Evolutionary conservation across 1,140 invertebrate species (phyloP), one percentile per base, ranked within the genome.

Genomic region (Paraescarpia echinospica): DNA sequence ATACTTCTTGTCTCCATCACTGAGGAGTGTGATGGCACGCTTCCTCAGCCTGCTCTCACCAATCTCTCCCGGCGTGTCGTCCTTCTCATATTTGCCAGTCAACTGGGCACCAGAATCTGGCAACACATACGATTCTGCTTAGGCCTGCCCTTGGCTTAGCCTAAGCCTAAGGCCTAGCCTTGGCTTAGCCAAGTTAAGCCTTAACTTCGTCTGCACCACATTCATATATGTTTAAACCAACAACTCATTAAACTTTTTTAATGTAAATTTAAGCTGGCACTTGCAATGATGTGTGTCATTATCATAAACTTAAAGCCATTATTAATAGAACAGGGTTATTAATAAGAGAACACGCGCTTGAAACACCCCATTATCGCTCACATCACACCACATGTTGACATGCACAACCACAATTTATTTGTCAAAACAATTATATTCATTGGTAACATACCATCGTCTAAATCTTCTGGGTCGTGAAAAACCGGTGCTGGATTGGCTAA

Each of bases 1-100:
- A 95, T 98, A 98, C 92, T 97, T 97, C 93, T 97, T 96, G 95
- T 97, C 97, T 35, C 97, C 94, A 93, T 98, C 97, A 93, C 97
- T 97, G 33, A 98, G 94, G 91, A 97, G 95, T 94, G 97, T 96
- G 6, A 97, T 95, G 94, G 92, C 92, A 88, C 92, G 93, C 35
- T 97, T 98, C 94, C 96, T 89, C 9, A 94, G 48, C 89, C 14
- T 93, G 92, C 93, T 95, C 18, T 27, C 34, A 22, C 90, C 90
- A 0, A 89, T 91, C 88, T 92, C 35, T 48, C 89, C 77, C 0
- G 89, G 88, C 34, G 88, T 51, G 90, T 93, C 91, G 92, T 94
- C 93, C 33, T 92, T 41, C 4, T 93, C 92, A 92, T 33, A 92
- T 33, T 94, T 93, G 22, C 93, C 88, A 33, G 92, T 93, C 41